Evolutionary conservation across 2,113 vertebrate genomes (phyloP), one percentile per base, ranked within the genome.

Genomic region (Kryptolebias marmoratus): DNA sequence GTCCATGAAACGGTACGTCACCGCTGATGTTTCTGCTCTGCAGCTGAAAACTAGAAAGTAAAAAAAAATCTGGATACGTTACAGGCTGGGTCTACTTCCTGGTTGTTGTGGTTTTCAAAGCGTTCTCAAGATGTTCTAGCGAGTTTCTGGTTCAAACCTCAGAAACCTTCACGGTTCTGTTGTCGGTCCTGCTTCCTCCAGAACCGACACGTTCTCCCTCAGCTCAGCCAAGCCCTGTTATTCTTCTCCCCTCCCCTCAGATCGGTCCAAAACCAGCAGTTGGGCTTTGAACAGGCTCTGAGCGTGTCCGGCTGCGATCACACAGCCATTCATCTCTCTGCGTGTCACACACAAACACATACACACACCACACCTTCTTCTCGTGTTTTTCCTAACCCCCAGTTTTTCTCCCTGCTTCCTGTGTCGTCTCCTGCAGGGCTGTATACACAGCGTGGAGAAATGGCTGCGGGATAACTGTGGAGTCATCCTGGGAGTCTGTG

Each of bases 391-490:
- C 63, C 71, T 60, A 48, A 73, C 28, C 49, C 62, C 47, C 32
- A 36, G 3, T 7, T 54, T 8, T 52, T 59, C 32, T 70, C 42
- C 57, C 57, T 48, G 45, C 68, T 36, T 59, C 39, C 66, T 53
- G 68, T 45, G 31, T 56, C 80, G 48, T 75, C 30, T 80, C 75
- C 27, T 80, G 16, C 39, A 99, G 97, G 97, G 96, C 15, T 99
- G 97, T 79, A 84, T 91, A 77, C 49, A 83, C 71, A 95, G 79
- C 65, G 95, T 96, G 77, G 93, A 97, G 89, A 81, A 71, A 15
- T 99, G 97, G 97, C 73, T 99, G 49, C 72, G 93, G 83, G 93
- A 95, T 42, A 97, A 98, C 85, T 93, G 93, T 71, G 95, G 94
- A 68, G 69, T 97, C 85, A 96, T 98, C 92, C 90, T 99, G 54